phyloP scores from a whole-genome alignment of 2,113 vertebrate species.

The Butorides virescens region DNA sequence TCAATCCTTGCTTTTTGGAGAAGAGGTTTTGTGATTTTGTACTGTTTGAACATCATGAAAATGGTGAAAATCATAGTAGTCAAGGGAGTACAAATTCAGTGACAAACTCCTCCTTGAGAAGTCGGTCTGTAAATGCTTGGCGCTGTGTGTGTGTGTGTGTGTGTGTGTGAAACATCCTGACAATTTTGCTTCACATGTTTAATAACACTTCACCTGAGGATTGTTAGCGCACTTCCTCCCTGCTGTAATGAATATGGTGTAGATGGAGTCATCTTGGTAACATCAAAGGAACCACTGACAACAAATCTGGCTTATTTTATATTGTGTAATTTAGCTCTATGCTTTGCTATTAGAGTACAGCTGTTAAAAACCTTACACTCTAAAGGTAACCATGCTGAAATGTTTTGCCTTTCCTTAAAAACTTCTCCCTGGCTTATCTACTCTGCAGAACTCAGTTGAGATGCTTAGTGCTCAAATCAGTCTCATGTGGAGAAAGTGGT shows the following conservation, averaged over 20 bases:
- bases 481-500: neutral
- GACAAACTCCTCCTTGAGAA: neutral
- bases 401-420: neutral
- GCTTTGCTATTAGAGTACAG: neutral
- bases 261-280: neutral
- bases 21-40: neutral
- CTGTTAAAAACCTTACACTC: neutral
- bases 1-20: neutral
- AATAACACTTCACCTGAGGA: neutral
- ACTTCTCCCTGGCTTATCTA: neutral
- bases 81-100: neutral
- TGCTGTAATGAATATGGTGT: accelerated
- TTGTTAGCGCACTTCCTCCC: neutral
- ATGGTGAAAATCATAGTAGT: neutral
- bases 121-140: neutral
- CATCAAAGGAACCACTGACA: neutral
- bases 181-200: neutral
- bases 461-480: neutral
- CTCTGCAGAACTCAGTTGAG: neutral
- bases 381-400: neutral
- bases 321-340: neutral
- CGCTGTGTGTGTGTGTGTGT: neutral
- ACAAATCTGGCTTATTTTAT: neutral
- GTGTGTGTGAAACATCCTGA: neutral
- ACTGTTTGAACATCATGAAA: neutral